Evolutionary conservation across 2,888 invertebrate genomes (phyloP), one percentile per base, ranked within the genome.

Genomic region (Isotomurus palustris): DNA sequence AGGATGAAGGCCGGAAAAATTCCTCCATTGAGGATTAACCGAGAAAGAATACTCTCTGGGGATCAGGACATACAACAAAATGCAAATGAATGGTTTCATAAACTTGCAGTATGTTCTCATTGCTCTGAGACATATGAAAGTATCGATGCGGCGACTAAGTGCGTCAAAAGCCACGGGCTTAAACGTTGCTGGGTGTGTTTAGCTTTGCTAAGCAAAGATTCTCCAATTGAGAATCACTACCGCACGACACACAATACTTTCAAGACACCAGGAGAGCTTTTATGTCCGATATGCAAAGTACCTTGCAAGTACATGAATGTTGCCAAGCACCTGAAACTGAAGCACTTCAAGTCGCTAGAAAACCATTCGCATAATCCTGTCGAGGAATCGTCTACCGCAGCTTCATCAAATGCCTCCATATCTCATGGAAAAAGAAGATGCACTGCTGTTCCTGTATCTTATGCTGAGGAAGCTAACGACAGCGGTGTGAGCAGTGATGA

Each of bases 131-230:
- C 3, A 5, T 43, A 8, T 8, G 4, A 12, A 22, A 43, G 22
- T 22, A 21, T 43, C 3, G 21, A 12, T 19, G 17, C 19, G 14
- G 24, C 22, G 8, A 22, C 24, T 4, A 19, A 43, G 12, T 43
- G 43, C 19, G 4, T 43, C 3, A 17, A 10, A 3, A 22, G 22
- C 4, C 43, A 43, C 24, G 24, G 24, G 19, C 6, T 17, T 22
- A 43, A 43, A 14, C 21, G 43, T 8, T 43, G 43, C 19, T 43
- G 43, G 43, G 24, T 43, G 6, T 43, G 43, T 22, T 43, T n/a
- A n/a, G n/a, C n/a, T n/a, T n/a, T n/a, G n/a, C n/a, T n/a, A n/a
- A n/a, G 43, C 43, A 22, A 43, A 24, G 17, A 17, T 19, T 19
- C 14, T 8, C 17, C 43, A 14, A 4, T 22, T 24, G 19, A 5